Base-by-base conservation (phyloP, 1,140 invertebrate genomes). In the Heliconius congener region DNA sequence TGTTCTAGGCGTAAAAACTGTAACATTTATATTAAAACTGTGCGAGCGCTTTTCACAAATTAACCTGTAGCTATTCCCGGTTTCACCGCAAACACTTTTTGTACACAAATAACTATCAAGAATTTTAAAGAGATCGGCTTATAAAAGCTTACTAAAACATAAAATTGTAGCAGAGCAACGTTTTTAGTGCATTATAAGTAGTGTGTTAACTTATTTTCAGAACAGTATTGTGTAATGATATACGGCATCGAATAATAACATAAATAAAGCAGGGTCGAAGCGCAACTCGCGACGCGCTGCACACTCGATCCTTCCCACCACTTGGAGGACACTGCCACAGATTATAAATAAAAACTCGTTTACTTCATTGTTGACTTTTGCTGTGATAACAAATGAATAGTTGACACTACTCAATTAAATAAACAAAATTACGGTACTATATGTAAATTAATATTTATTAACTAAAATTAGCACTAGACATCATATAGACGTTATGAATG, bases 31-130 rank as follows among this genome's bases (percentile, higher is more conserved):
- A 27, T 66, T 30, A 4, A 66, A 66, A 66, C 9, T 66, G 3
- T 11, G 55, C 19, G 18, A 57, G 55, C n/a, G 8, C 8, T 27
- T 42, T n/a, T 73, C 66, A 73, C 71, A n/a, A 50, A 78, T 60
- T 37, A 78, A 78, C 76, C 76, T 78, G 76, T 78, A 73, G 52
- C 76, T 78, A 18, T 50, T 78, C 76, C 76, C 71, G 76, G 76
- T 78, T 78, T 78, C 76, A 70, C 60, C 66, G 18, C n/a, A 70
- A 70, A 76, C 74, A 76, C 74, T 76, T 76, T 76, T 76, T 34
- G 37, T 76, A 70, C 74, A 70, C 66, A 76, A 76, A 76, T 70
- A 76, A 71, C 57, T 76, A 34, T 30, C 13, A 27, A 57, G 60
- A 27, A 13, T 66, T 66, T 11, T 66, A 1, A 66, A 66, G n/a